Evolutionary conservation across 2,888 invertebrate species (phyloP).

Genomic region (Drosophila leonis): DNA sequence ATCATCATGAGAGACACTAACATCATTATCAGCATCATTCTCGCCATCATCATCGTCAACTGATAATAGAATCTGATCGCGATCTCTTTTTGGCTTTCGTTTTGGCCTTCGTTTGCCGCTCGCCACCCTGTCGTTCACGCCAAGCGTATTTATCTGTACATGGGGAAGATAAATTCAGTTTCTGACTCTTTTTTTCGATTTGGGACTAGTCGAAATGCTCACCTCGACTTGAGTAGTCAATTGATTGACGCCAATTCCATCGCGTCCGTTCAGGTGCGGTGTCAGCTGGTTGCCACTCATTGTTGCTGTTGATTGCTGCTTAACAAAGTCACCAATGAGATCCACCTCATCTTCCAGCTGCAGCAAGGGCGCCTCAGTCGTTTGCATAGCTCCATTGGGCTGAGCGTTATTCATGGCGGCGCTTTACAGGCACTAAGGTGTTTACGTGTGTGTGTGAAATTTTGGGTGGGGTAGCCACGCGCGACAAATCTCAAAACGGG

Average conservation of each 20-base stretch:
- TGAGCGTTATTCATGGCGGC: constrained; percentile 46
- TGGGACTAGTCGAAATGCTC: constrained; percentile 17
- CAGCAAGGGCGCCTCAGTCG: constrained; percentile 88
- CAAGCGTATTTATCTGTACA: constrained; percentile 79
- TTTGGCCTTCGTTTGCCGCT: constrained; percentile 68
- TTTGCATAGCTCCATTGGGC: constrained; percentile 84
- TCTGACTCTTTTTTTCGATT: background rate
- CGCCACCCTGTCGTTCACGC: constrained; percentile 56
- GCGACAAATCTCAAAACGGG: constrained; percentile 29
- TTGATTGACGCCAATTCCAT: constrained; percentile 42
- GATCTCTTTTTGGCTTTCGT: constrained; percentile 64
- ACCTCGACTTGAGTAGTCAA: constrained; percentile 78
- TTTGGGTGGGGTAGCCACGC: constrained; percentile 40
- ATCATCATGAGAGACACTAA: constrained; percentile 29
- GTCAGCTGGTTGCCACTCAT: constrained; percentile 37
- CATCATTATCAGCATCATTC: constrained; percentile 38
- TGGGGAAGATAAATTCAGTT: background rate
- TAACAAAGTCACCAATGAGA: constrained; percentile 81
- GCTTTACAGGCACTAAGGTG: constrained; percentile 24
- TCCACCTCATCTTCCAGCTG: constrained; percentile 87
- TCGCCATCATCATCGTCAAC: constrained; percentile 51
- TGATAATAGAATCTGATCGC: constrained; percentile 76
- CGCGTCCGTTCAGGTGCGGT: constrained; percentile 58
- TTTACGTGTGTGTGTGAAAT: constrained; percentile 17
- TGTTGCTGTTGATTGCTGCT: constrained; percentile 61